These are phyloP conservation scores for Condylostylus longicornis DNA, from an alignment of 1,140 invertebrate genomes.

Conservation along the genomic window DNA sequence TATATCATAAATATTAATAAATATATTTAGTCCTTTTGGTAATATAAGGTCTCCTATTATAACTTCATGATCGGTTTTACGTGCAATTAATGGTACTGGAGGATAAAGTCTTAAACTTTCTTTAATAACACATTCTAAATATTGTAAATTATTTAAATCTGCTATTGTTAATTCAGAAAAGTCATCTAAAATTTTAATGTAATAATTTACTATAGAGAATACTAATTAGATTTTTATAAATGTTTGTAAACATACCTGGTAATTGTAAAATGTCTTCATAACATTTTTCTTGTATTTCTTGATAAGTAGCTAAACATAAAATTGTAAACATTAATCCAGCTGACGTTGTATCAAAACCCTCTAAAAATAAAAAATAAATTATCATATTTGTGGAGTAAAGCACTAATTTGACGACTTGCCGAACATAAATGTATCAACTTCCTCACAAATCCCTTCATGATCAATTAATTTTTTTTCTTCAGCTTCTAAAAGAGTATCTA, in stretches of 20 bases:
- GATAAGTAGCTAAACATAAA: conserved; percentile 42
- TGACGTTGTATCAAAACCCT: conserved; percentile 60
- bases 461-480: conserved; percentile 37
- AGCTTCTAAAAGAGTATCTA: conserved; percentile 57
- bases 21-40: conserved; percentile 19
- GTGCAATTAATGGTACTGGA: conserved; percentile 47
- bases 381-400: no score
- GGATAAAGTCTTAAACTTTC: conserved; percentile 46
- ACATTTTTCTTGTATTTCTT: conserved; percentile 46
- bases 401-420: no score
- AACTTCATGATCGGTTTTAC: conserved; percentile 38
- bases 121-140: conserved; percentile 43
- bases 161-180: conserved; percentile 8
- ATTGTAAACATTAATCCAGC: conserved; percentile 42
- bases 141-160: conserved; percentile 15
- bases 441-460: conserved; percentile 57
- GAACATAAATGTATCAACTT: conserved; percentile 76
- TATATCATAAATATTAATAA: conserved; percentile 21
- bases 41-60: conserved; percentile 22
- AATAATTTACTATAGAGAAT: no score
- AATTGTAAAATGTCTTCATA: no score
- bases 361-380: no score
- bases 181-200: no score
- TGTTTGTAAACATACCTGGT: no score
- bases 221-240: no score